Evolutionary conservation across 2,797 vertebrate genomes (phyloP).

Genomic region (Liparis tanakae): DNA sequence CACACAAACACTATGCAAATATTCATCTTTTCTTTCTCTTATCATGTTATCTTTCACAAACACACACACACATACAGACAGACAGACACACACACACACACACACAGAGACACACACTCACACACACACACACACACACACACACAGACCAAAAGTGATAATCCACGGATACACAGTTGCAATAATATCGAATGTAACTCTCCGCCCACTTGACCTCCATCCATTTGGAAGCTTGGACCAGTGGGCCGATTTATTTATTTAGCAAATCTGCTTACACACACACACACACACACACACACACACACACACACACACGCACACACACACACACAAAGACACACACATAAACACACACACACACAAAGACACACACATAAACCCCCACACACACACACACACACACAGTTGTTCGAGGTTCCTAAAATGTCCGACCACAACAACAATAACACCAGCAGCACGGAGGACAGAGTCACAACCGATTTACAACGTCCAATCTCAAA

Average conservation of each 20-base stretch:
- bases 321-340: constrained; percentile 36
- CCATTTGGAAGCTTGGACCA: constrained; percentile 52
- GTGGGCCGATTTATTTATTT: constrained; percentile 27
- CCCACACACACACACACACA: background rate
- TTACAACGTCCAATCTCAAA: constrained; percentile 61
- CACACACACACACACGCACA: constrained; percentile 42
- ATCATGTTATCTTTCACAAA: constrained; percentile 9
- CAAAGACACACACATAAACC: background rate
- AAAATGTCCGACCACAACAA: constrained; percentile 44
- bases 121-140: constrained; percentile 5
- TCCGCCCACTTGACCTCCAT: constrained; percentile 61
- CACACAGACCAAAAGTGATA: constrained; percentile 47
- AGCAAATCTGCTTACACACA: constrained; percentile 72
- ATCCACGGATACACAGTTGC: constrained; percentile 58
- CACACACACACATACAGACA: constrained; percentile 31
- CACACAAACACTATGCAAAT: background rate
- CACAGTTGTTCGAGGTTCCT: constrained; percentile 47
- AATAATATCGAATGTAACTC: constrained; percentile 71
- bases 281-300: background rate
- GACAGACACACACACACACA: constrained; percentile 30
- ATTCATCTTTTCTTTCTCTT: constrained; percentile 21
- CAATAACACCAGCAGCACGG: constrained; percentile 20
- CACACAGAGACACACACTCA: constrained; percentile 18
- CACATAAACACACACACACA: constrained; percentile 20
- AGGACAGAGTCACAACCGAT: constrained; percentile 67